Base-by-base conservation (phyloP, 2,888 invertebrate genomes). In the Tetragnatha montana region DNA sequence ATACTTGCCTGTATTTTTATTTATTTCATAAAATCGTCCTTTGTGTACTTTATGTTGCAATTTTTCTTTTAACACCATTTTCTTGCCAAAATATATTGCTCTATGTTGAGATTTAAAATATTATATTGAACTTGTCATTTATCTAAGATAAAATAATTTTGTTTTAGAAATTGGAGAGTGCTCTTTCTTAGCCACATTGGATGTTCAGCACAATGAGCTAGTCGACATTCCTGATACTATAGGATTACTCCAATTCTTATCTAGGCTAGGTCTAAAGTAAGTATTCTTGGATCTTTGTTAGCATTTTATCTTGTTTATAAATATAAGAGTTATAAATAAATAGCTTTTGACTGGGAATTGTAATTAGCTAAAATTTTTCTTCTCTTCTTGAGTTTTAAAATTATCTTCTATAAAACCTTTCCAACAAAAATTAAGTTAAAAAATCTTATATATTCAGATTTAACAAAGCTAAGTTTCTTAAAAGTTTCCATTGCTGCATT, bases 131-230 rank as follows among this genome's bases (percentile, higher is more conserved):
- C 3, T 35, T 35, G 35, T 35, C 35, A 35, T 35, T 35, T 35
- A 35, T 2, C 4, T 4, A 4, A 2, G 35, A 35, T 35, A 12
- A 8, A 60, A 14, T 81, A 19, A n/a, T 49, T 51, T 71, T 22
- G 4, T 76, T 93, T 95, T 96, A 93, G 99, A 99, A 94, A 98
- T 99, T 93, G 99, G 99, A 6, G 96, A 97, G 92, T 99, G 99
- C 94, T 95, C 96, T 6, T 97, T 98, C 94, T 95, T 99, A 89
- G 97, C 97, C 82, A 98, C 99, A 17, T 94, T 99, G 91, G 99
- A 99, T 94, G 95, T 99, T 91, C 99, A 99, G 93, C 99, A 99
- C 94, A 99, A 99, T 95, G 99, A 99, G 93, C 95, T 99, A 78
- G 94, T 98, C 91, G 98, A 98, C 94, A 97, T 99, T 93, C 99